Conservation (phyloP, 2,888 invertebrate species). For the Elmis aenea region DNA sequence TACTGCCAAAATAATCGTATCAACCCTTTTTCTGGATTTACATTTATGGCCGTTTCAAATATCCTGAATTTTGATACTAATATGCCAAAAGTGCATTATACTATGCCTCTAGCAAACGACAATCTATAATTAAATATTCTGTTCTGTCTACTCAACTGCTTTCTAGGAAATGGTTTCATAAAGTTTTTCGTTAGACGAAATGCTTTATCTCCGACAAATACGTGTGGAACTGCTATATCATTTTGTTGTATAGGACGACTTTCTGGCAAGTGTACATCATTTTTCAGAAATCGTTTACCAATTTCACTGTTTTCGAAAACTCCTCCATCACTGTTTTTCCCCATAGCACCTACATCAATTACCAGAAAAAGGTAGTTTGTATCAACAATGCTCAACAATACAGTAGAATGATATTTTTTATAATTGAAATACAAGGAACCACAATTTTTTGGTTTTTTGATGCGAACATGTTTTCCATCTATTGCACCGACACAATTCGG, state of each 20-base stretch:
- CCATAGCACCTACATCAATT: neutral
- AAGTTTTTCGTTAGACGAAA: neutral
- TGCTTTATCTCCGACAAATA: neutral
- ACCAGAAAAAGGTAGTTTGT: neutral
- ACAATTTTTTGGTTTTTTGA: neutral
- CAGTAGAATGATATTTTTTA: neutral
- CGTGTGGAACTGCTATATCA: neutral
- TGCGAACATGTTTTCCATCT: neutral
- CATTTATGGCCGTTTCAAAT: neutral
- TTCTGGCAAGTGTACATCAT: neutral
- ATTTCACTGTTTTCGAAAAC: neutral
- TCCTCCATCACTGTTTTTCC: neutral
- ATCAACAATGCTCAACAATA: neutral
- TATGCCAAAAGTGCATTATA: neutral
- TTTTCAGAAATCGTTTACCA: neutral
- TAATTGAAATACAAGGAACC: neutral
- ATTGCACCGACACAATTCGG: neutral
- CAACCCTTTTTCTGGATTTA: neutral
- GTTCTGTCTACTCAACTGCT: neutral
- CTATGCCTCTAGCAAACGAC: neutral
- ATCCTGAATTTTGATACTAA: neutral
- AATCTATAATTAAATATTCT: neutral
- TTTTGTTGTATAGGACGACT: neutral
- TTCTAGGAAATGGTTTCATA: neutral
- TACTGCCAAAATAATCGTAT: neutral